Conservation (phyloP, 2,113 vertebrate genomes). For the Leptobrachium leishanense region DNA sequence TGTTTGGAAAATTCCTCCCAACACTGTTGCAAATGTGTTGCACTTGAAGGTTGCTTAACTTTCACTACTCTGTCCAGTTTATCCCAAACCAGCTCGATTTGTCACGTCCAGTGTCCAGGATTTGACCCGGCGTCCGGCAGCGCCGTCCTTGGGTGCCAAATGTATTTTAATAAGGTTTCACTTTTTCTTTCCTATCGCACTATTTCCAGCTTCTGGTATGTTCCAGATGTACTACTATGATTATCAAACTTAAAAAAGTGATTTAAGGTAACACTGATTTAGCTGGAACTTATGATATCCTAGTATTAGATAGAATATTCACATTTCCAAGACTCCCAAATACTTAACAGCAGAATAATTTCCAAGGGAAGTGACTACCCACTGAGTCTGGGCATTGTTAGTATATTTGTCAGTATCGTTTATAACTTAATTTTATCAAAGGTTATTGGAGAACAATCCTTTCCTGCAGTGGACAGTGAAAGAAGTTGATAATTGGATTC, state of each 20-base stretch:
- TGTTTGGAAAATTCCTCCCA: too few species aligned
- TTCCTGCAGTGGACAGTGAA: background rate
- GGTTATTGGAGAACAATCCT: background rate
- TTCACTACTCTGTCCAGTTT: too few species aligned
- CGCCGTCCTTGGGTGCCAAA: too few species aligned
- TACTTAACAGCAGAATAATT: background rate
- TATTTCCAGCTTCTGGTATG: too few species aligned
- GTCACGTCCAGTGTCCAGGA: too few species aligned
- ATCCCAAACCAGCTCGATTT: too few species aligned
- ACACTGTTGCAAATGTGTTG: too few species aligned
- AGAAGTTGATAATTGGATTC: background rate
- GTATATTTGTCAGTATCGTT: background rate
- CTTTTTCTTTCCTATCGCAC: too few species aligned
- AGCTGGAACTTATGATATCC: background rate
- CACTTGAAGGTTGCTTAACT: too few species aligned
- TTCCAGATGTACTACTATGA: background rate
- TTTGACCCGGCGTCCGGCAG: too few species aligned
- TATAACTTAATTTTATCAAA: background rate
- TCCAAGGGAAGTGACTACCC: background rate
- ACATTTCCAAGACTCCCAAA: background rate
- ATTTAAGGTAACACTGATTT: background rate
- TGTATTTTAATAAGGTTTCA: too few species aligned
- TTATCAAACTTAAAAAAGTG: background rate
- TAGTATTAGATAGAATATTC: background rate
- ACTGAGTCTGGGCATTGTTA: constrained; percentile 5